Evolutionary conservation across 2,797 vertebrate species (phyloP).

Genomic region (Myripristis murdjan): DNA sequence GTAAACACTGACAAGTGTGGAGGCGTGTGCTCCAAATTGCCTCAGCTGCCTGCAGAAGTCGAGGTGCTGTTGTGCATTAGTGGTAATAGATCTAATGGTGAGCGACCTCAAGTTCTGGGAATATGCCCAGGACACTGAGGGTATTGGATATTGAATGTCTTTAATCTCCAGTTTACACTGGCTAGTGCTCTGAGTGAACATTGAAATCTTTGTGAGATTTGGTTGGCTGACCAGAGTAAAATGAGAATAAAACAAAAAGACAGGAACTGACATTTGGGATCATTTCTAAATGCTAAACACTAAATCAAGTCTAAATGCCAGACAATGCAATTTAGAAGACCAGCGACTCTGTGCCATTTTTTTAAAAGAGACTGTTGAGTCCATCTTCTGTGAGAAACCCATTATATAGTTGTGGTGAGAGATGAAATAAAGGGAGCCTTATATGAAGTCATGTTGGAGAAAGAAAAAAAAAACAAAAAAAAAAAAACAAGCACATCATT

Average conservation of each 20-base stretch:
- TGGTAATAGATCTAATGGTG: conserved; percentile 10
- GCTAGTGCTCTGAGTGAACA: conserved; percentile 22
- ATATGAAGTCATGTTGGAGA: too few species aligned
- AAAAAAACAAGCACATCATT: too few species aligned
- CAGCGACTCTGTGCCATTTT: conserved; percentile 14
- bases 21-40: neutral
- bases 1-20: neutral
- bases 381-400: conserved; percentile 44
- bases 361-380: conserved; percentile 6
- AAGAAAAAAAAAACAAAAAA: too few species aligned
- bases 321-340: conserved; percentile 43
- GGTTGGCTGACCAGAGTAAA: conserved; percentile 26
- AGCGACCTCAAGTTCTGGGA: conserved; percentile 33
- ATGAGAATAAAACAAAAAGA: conserved; percentile 36
- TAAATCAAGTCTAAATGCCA: conserved; percentile 53
- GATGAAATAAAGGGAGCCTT: conserved; percentile 15
- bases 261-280: conserved; percentile 35
- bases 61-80: conserved; percentile 19
- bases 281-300: conserved; percentile 44
- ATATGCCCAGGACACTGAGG: conserved; percentile 31
- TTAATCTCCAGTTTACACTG: conserved; percentile 30
- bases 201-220: conserved; percentile 19
- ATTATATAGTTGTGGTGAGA: conserved; percentile 31
- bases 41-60: conserved; percentile 14
- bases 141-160: conserved; percentile 13